Evolutionary conservation across 2,113 vertebrate species (phyloP), one percentile per base, ranked within the genome.

Genomic region (Microcebus murinus): DNA sequence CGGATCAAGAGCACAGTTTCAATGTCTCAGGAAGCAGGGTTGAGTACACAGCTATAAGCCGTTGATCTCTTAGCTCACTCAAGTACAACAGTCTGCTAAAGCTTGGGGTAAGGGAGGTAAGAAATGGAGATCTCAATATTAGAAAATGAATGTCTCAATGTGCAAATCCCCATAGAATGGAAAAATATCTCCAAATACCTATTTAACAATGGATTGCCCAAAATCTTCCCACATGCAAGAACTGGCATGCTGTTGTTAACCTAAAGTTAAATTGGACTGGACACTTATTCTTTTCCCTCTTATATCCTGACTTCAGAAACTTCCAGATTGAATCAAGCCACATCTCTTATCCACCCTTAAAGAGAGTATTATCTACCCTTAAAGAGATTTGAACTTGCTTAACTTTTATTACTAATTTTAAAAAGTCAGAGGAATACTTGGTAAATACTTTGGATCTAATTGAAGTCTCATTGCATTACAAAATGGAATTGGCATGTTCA

Each of bases 401-500:
- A 95, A 97, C 83, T 93, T 96, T 89, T 73, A 90, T 87, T 77
- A 70, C 68, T 94, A 96, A 96, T 96, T 17, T 96, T 89, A 96
- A 96, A 95, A 96, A 91, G 50, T 87, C 93, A 95, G 55, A 84
- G 70, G 86, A 97, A 91, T 73, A 71, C 52, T 93, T 92, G 87
- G 94, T 93, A 96, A 97, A 96, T 96, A 96, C 68, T 92, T 83
- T 34, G 82, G 81, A 34, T 93, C 93, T 96, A 92, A 97, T 97
- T 96, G 96, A 96, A 85, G 31, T 68, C 84, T 94, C 93, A 91
- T 65, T 96, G 80, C 83, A 83, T 95, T 87, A 94, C 3, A 34
- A 93, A 96, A 96, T 65, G 82, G 95, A 94, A 90, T 87, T 70
- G 50, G 48, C 12, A 7, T 59, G 57, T 70, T 95, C 67, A 63